Conservation (phyloP, 2,797 vertebrate genomes). For the Acrossocheilus fasciatus region DNA sequence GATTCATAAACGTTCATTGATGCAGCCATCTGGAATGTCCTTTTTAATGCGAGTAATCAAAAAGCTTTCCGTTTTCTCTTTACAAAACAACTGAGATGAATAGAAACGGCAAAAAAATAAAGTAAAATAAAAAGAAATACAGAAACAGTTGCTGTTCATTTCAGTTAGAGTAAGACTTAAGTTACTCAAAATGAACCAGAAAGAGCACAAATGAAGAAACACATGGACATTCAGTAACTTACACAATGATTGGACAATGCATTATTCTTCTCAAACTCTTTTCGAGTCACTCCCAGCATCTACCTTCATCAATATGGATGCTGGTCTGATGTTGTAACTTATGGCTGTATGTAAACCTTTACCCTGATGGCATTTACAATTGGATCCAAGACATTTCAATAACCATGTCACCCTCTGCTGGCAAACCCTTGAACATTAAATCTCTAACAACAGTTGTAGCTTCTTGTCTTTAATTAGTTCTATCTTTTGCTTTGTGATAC, state of each 20-base stretch:
- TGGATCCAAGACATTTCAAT: neutral
- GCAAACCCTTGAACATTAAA: neutral
- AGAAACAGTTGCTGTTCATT: conserved; percentile 13
- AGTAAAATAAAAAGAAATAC: neutral
- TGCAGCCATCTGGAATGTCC: conserved; percentile 8
- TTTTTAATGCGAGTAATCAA: conserved; percentile 54
- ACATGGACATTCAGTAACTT: neutral
- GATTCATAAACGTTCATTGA: neutral
- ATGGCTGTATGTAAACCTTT: neutral
- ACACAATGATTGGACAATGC: neutral
- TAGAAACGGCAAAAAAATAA: neutral
- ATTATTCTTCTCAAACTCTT: neutral
- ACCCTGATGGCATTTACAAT: neutral
- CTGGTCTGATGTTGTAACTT: neutral
- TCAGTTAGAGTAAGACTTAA: neutral
- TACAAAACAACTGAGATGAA: conserved; percentile 47
- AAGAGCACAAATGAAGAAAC: conserved; percentile 6
- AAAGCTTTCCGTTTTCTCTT: conserved; percentile 42
- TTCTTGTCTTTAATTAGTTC: neutral
- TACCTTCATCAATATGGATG: neutral
- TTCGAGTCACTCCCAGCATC: neutral
- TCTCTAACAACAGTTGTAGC: neutral
- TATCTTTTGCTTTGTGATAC: neutral
- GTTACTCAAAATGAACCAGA: neutral
- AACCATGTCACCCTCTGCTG: conserved; percentile 7